Percentiles rank a stretch among this genome's conserved stretches.
Conservation (phyloP, 2,797 vertebrate genomes). For the Nasua narica region DNA sequence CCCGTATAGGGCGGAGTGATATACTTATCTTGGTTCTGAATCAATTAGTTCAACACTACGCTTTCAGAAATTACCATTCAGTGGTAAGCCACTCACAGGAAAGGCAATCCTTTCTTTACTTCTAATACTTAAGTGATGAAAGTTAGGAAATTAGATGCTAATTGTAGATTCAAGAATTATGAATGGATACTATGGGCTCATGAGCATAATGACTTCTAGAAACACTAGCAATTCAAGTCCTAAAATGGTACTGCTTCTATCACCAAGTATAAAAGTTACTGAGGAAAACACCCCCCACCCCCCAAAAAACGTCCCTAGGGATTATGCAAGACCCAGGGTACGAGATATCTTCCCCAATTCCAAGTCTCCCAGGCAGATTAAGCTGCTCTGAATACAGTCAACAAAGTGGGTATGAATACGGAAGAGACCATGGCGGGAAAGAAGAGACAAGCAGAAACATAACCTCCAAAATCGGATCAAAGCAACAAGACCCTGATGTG, state of each 20-base stretch:
- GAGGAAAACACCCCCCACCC: too few species aligned
- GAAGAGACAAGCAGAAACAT: not conserved
- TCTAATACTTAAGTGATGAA: not conserved
- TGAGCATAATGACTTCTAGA: not conserved
- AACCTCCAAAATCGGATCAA: not conserved
- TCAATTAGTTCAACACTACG: not conserved
- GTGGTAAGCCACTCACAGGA: not conserved
- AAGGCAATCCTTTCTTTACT: not conserved
- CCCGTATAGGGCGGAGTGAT: not conserved
- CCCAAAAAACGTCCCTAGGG: not conserved
- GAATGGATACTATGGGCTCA: not conserved
- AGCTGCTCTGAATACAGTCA: not conserved
- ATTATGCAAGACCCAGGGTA: not conserved
- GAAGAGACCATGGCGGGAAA: not conserved
- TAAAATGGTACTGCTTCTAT: conserved; percentile 1
- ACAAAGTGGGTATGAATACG: not conserved
- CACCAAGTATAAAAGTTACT: not conserved
- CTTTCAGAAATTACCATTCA: not conserved
- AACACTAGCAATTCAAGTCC: not conserved
- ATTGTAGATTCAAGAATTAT: not conserved
- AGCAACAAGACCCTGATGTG: not conserved
- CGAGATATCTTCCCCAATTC: not conserved
- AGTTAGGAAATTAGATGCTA: not conserved
- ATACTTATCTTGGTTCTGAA: not conserved
- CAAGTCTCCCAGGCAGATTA: not conserved